Conservation (phyloP, 37 sponge, comb jelly and placozoan genomes). For the Ianthella basta region DNA sequence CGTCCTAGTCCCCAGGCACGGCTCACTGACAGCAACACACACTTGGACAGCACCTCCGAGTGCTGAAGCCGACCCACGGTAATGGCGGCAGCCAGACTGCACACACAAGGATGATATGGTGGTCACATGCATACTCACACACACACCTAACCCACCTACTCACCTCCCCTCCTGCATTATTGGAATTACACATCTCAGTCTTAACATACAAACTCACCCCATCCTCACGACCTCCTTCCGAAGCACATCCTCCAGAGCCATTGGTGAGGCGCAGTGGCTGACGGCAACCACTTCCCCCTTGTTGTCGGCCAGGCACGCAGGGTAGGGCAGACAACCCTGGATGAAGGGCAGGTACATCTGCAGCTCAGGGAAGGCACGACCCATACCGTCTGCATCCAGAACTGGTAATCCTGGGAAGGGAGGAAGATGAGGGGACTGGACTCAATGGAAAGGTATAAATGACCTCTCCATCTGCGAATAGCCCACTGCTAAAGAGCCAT, state of each 20-base stretch:
- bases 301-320: slow-evolving; percentile 58
- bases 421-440: not conserved
- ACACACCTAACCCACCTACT: slow-evolving; percentile 22
- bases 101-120: not conserved
- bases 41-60: slow-evolving; percentile 47
- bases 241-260: slow-evolving; percentile 68
- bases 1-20: slow-evolving; percentile 74
- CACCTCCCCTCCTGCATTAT: not conserved
- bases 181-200: slow-evolving; percentile 7
- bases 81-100: slow-evolving; percentile 69
- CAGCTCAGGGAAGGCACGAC: slow-evolving; percentile 88
- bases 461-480: not conserved
- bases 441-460: not conserved
- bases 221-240: slow-evolving; percentile 60
- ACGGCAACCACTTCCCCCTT: slow-evolving; percentile 60
- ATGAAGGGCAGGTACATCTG: slow-evolving; percentile 88
- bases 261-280: slow-evolving; percentile 33
- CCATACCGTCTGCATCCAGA: slow-evolving; percentile 91
- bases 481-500: not conserved
- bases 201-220: slow-evolving; percentile 66
- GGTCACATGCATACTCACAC: not conserved
- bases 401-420: slow-evolving; percentile 60
- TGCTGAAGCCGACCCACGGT: slow-evolving; percentile 40
- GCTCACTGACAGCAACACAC: slow-evolving; percentile 60
- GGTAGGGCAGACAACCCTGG: slow-evolving; percentile 53